A percentile compares a stretch with the other conserved stretches of the same genome.
Evolutionary conservation across 1,140 invertebrate species (phyloP).

Genomic region (Ceratoteleas bidentatus): DNA sequence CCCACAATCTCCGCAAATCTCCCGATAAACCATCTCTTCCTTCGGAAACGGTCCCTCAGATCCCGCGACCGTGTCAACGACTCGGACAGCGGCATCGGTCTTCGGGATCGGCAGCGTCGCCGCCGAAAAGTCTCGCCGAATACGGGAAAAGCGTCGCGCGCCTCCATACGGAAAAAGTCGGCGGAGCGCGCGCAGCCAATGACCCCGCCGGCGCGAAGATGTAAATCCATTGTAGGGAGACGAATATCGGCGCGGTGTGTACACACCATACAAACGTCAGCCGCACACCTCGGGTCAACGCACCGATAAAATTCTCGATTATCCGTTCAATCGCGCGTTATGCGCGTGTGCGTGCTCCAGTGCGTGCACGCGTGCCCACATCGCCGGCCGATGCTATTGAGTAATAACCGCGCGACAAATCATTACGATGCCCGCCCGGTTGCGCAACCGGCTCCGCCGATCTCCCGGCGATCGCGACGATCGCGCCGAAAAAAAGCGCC

Average conservation of each 20-base stretch:
- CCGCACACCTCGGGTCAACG: slow-evolving; percentile 68
- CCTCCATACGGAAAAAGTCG: slow-evolving; percentile 26
- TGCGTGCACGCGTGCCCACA: slow-evolving; percentile 50
- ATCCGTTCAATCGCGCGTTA: slow-evolving; percentile 62
- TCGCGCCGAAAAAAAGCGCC: slow-evolving; percentile 50
- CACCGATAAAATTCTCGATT: slow-evolving; percentile 70
- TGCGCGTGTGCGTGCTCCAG: slow-evolving; percentile 50
- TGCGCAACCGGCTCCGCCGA: slow-evolving; percentile 30
- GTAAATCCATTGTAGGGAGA: slow-evolving; percentile 68
- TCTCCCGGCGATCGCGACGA: slow-evolving; percentile 11
- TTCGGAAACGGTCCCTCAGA: no score
- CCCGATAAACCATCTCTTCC: no score
- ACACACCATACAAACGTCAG: slow-evolving; percentile 53
- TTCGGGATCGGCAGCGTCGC: no score
- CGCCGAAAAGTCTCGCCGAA: no score
- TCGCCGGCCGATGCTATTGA: slow-evolving; percentile 31
- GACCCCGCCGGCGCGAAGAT: slow-evolving; percentile 60
- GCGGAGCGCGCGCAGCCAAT: slow-evolving; percentile 40
- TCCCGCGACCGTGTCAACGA: no score
- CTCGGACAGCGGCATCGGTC: not conserved
- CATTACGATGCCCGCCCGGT: slow-evolving; percentile 21
- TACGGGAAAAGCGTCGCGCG: slow-evolving; percentile 10
- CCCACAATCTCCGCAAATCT: no score
- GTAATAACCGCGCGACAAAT: slow-evolving; percentile 51
- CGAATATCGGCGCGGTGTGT: slow-evolving; percentile 60